Evolutionary conservation across 2,888 invertebrate species (phyloP), one percentile per base, ranked within the genome.

Genomic region (Sylvicola fuscatus): DNA sequence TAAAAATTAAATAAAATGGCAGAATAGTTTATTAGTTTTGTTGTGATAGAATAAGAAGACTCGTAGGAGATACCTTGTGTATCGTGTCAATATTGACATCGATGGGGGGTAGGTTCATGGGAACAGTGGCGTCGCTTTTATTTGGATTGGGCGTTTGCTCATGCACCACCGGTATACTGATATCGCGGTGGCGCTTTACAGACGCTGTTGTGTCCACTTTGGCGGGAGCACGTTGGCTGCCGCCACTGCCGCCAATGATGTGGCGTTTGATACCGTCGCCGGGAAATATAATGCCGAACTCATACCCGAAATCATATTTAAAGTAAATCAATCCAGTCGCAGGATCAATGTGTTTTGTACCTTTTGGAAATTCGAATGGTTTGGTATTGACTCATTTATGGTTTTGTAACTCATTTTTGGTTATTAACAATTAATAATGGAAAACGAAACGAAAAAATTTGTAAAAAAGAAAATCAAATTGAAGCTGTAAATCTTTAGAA

Each of bases 261-360:
- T 21, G 21, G 8, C 21, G 21, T 45, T 60, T 60, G 50, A 65
- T 66, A 44, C 70, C 64, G 51, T 72, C 72, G 34, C 72, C 72
- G 30, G 78, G 77, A 34, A 75, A 61, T 33, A 77, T 65, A 43
- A 78, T 68, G 40, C 78, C 78, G 50, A 78, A 78, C 54, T 79
- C 79, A 54, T 78, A 79, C 45, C 78, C 78, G 50, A 79, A 79
- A 60, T 79, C 79, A 53, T 79, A 79, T 60, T 79, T 79, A 65
- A 79, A 79, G 62, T 79, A 79, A 49, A 79, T 75, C 40, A 79
- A 61, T 44, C 77, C 77, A 34, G 76, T 76, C 48, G 75, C 72
- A 43, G 76, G 75, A 53, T 78, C 77, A 50, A 76, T 70, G 55
- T 74, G 75, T 58, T 77, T 77, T 44, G 75, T 74, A 54, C 78